Evolutionary conservation across 1,140 invertebrate species (phyloP).

Genomic region (Eufriesea mexicana): DNA sequence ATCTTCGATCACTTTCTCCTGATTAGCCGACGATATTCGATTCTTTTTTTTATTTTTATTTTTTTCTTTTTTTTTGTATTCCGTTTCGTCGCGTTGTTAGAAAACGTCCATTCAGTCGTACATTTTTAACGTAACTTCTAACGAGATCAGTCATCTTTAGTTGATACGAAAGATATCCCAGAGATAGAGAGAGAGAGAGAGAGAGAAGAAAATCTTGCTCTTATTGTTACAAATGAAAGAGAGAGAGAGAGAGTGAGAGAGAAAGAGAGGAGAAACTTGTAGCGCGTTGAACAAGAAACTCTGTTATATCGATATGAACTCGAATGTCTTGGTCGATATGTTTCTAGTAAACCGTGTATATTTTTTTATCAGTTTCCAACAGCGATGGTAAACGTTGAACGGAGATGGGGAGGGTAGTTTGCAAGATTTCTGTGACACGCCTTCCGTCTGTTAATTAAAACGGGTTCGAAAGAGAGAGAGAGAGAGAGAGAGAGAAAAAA

Average conservation of each 20-base stretch:
- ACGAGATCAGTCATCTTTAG: constrained; percentile 15
- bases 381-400: background rate
- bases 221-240: background rate
- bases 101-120: background rate
- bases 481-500: background rate
- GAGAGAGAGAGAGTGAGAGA: background rate
- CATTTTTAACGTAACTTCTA: background rate
- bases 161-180: background rate
- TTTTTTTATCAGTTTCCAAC: constrained; percentile 17
- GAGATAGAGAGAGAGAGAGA: background rate
- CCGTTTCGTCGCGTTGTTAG: background rate
- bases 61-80: constrained; percentile 24
- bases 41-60: background rate
- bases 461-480: background rate
- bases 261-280: background rate
- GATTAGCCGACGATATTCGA: constrained; percentile 6
- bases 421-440: constrained; percentile 1
- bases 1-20: background rate
- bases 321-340: constrained; percentile 12
- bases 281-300: background rate
- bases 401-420: background rate
- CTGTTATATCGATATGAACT: constrained; percentile 4
- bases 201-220: background rate
- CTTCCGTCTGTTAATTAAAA: constrained; percentile 12
- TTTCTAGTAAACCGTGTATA: constrained; percentile 4